Evolutionary conservation across 1,140 invertebrate genomes (phyloP).

Genomic region (Potamilus streckersoni): DNA sequence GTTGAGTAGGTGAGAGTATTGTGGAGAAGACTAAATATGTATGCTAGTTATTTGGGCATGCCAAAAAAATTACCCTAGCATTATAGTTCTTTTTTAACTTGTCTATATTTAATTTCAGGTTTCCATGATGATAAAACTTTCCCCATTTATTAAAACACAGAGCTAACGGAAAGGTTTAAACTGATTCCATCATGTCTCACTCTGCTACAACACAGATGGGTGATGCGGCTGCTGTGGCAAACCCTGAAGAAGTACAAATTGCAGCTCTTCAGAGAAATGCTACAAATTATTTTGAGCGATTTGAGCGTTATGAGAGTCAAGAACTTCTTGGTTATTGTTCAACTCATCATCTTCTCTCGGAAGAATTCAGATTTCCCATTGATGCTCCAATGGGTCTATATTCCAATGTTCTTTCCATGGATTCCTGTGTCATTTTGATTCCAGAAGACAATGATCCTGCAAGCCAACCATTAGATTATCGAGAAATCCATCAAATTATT

Average conservation of each 20-base stretch:
- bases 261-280: constrained; percentile 29
- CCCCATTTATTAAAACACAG: not conserved
- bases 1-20: too few relatives aligned
- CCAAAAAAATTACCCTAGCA: not conserved
- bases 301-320: constrained; percentile 63
- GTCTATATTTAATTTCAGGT: not conserved
- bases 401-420: constrained; percentile 45
- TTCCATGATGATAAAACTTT: not conserved
- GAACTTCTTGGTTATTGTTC: constrained; percentile 55
- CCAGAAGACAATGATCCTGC: constrained; percentile 34
- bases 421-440: constrained; percentile 42
- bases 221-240: constrained; percentile 3
- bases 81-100: not conserved
- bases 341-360: constrained; percentile 65
- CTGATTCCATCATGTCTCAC: not conserved
- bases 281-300: constrained; percentile 57
- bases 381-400: constrained; percentile 63
- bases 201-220: not conserved
- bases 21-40: too few relatives aligned
- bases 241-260: not conserved
- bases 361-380: constrained; percentile 59
- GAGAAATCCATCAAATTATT: constrained; percentile 66
- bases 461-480: constrained; percentile 39
- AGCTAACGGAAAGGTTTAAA: not conserved
- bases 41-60: too few relatives aligned